Evolutionary conservation across 2,797 vertebrate genomes (phyloP), one percentile per base, ranked within the genome.

Genomic region (Halcyon leucocephala): DNA sequence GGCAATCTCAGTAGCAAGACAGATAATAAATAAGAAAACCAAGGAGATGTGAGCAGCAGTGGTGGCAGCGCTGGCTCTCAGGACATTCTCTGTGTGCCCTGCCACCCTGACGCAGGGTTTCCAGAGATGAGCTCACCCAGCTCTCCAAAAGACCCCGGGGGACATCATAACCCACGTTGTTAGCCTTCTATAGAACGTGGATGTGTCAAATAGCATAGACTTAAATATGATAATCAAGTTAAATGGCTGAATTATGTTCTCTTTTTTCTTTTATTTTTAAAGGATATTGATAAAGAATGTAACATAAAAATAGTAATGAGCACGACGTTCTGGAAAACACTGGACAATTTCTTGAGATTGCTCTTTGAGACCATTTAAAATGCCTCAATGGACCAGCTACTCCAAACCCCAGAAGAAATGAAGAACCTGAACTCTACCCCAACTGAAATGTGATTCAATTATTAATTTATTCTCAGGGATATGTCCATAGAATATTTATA

Each of bases 381-480:
- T 2, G 7, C 9, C 14, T 71, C 5, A 73, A 20, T 0, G 16
- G 49, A 78, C 31, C 33, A 51, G 13, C 19, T 35, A 14, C 14
- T 18, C 14, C 67, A 48, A 82, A 76, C 7, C 29, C 21, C 5
- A 46, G 65, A 51, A 25, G 65, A 71, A 69, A 72, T 5, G 8
- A 39, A 88, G 58, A 65, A 58, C 12, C 7, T 3, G 2, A 86
- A 86, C 51, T 76, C 76, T 86, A 51, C 42, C 71, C 31, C 65
- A 61, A 44, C 8, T 28, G 69, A 82, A 89, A 82, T 90, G 92
- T 95, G 86, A 95, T 15, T 65, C 2, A 4, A 25, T 17, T 60
- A 31, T 46, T 82, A 94, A 95, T n/a, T 93, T 84, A 82, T 79
- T n/a, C 93, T 97, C 94, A 96, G 92, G 96, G 85, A 82, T 55